Percentiles rank a stretch among this genome's conserved stretches.
phyloP scores from a whole-genome alignment of 2,888 invertebrate species.

The Lepas anatifera region DNA sequence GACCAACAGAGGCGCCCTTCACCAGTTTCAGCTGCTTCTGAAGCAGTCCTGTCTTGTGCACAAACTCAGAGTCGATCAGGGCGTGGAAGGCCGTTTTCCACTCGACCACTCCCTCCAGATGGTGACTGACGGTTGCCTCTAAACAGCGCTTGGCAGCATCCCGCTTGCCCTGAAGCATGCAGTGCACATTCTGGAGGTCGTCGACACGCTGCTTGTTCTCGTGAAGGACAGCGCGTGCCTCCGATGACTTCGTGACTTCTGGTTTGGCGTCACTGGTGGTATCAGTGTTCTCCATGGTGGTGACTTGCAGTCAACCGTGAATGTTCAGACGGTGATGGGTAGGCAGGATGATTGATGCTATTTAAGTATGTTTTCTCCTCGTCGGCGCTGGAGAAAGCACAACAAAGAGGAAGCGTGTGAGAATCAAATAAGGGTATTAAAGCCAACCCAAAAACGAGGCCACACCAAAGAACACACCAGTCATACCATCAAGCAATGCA shows the following conservation, averaged over 20 bases:
- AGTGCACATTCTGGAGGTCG: neutral
- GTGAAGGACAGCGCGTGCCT: neutral
- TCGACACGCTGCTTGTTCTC: neutral
- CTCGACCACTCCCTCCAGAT: neutral
- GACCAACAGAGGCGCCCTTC: neutral
- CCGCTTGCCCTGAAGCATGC: constrained; percentile 1
- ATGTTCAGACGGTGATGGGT: no score
- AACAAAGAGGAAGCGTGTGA: no score
- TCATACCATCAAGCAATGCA: no score
- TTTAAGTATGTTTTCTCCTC: no score
- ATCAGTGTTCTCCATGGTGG: no score
- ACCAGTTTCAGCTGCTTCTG: neutral
- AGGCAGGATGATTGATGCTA: no score
- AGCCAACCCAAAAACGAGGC: no score
- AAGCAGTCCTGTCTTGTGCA: neutral
- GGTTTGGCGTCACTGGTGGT: neutral
- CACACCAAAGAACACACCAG: no score
- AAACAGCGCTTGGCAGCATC: neutral
- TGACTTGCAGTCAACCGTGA: no score
- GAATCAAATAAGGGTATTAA: no score
- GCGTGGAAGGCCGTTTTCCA: neutral
- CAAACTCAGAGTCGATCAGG: neutral
- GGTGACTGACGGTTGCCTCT: neutral
- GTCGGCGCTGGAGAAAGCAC: no score
- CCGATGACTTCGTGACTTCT: neutral